Conservation (phyloP, 2,888 invertebrate species). For the Gibbula magus region DNA sequence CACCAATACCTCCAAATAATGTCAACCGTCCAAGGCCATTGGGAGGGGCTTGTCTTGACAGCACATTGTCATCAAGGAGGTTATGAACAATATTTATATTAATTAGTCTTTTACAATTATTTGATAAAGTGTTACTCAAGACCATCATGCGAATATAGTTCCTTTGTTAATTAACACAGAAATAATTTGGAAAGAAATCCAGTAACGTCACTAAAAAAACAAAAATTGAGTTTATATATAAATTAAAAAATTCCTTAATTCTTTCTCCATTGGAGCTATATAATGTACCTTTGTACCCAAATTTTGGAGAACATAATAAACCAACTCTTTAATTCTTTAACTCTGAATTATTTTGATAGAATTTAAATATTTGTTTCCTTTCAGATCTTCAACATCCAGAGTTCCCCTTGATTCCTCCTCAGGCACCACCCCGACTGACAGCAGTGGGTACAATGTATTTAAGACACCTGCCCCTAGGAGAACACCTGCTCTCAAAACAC, state of each 20-base stretch:
- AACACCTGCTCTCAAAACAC: conserved; percentile 30
- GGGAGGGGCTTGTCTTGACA: not conserved
- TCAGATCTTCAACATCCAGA: not conserved
- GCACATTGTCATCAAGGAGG: conserved; percentile 21
- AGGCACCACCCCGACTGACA: not conserved
- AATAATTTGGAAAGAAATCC: no score
- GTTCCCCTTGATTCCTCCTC: not conserved
- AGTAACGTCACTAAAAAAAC: no score
- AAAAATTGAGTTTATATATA: no score
- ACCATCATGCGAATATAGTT: no score
- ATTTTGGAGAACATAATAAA: no score
- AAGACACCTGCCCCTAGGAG: conserved; percentile 30
- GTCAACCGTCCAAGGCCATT: not conserved
- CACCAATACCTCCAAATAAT: not conserved
- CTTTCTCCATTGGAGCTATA: no score
- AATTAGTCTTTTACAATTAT: not conserved
- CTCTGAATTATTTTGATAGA: no score
- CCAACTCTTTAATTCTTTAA: no score
- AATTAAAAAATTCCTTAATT: no score
- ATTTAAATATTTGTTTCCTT: not conserved
- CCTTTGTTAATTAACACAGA: no score
- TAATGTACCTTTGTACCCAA: no score
- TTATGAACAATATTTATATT: not conserved
- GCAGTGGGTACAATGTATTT: not conserved
- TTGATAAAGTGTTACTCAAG: no score